Conservation (phyloP, 1,140 invertebrate genomes). For the Aphelinus atriplicis region DNA sequence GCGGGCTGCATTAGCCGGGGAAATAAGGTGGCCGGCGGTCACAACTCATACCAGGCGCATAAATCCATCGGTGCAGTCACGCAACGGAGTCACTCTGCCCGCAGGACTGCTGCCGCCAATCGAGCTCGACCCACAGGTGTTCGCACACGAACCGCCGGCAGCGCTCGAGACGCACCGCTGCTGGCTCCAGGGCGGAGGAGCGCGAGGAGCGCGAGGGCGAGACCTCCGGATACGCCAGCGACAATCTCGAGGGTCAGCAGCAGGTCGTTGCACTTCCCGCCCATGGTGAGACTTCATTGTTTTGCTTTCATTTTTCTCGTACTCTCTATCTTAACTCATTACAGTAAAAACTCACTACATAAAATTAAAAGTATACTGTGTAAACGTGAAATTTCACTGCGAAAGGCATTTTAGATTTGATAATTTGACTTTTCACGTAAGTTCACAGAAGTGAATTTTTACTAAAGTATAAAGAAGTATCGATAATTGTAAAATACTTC, state of each 20-base stretch:
- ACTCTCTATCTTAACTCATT: no score
- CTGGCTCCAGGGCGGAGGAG: slow-evolving; percentile 32
- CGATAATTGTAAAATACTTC: no score
- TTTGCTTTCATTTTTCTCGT: not conserved
- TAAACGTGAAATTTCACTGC: no score
- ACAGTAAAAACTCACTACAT: no score
- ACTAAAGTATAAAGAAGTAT: no score
- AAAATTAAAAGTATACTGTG: no score
- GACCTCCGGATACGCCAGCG: slow-evolving; percentile 78
- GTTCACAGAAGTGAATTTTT: no score
- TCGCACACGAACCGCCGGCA: slow-evolving; percentile 33
- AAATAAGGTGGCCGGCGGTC: no score
- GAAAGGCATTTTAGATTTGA: no score
- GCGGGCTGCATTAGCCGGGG: no score
- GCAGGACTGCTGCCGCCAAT: slow-evolving; percentile 41
- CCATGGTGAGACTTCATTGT: slow-evolving; percentile 30
- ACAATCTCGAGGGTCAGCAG: slow-evolving; percentile 70
- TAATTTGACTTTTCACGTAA: no score
- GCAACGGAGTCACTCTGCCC: slow-evolving; percentile 17
- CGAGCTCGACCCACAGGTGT: slow-evolving; percentile 21
- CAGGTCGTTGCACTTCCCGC: slow-evolving; percentile 47
- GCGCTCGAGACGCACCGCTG: slow-evolving; percentile 34
- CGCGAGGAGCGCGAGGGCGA: slow-evolving; percentile 72
- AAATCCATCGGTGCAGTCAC: slow-evolving; percentile 24
- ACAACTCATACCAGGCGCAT: not conserved